These are phyloP conservation scores for Alviniconcha strummeri DNA, from an alignment of 2,888 invertebrate genomes.

Conservation along the genomic window DNA sequence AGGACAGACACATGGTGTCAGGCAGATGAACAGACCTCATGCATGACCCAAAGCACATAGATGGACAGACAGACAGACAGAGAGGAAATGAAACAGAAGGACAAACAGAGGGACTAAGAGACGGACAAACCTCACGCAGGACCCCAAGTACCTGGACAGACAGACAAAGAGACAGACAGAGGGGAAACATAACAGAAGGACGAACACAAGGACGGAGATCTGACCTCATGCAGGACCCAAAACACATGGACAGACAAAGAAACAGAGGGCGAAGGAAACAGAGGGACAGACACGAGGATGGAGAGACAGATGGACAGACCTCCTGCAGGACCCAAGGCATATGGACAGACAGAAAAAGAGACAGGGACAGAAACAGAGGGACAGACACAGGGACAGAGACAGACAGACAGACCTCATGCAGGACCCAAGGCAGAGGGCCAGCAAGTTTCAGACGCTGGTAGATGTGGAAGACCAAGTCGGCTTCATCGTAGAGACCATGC, in stretches of 20 bases:
- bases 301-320: too few relatives aligned
- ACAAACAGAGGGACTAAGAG: neutral
- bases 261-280: neutral
- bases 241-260: neutral
- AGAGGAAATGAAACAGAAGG: neutral
- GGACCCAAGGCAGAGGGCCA: conserved; percentile 32
- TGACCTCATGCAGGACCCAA: neutral
- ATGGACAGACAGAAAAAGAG: too few relatives aligned
- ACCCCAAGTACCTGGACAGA: too few relatives aligned
- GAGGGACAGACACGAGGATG: neutral
- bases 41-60: neutral
- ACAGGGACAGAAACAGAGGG: neutral
- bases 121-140: too few relatives aligned
- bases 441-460: conserved; percentile 28
- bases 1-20: neutral
- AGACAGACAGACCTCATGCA: conserved; percentile 36
- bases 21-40: neutral
- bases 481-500: conserved; percentile 40
- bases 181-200: too few relatives aligned
- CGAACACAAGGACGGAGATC: too few relatives aligned
- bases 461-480: conserved; percentile 40
- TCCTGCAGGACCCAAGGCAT: too few relatives aligned
- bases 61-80: neutral
- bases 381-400: conserved; percentile 10
- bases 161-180: too few relatives aligned